phyloP scores from a whole-genome alignment of 2,797 vertebrate species.

The Sitta carolinensis region DNA sequence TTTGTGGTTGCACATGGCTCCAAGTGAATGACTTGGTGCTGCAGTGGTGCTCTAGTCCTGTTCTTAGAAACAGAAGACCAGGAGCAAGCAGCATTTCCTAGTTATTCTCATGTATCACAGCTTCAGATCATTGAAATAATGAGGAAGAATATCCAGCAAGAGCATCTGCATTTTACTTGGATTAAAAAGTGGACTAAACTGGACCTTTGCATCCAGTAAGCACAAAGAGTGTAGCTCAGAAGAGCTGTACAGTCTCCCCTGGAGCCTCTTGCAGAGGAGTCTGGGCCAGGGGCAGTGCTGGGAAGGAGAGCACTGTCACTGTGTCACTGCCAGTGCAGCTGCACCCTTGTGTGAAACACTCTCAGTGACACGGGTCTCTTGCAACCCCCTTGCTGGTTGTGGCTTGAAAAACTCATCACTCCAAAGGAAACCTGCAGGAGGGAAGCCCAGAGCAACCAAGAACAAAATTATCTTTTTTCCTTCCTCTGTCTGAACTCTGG shows the following conservation, averaged over 20 bases:
- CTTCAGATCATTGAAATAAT: background rate
- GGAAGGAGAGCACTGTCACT: background rate
- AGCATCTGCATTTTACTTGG: background rate
- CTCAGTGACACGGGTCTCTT: background rate
- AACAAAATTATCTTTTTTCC: background rate
- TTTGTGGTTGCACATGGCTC: slow-evolving; percentile 19
- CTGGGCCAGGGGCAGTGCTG: background rate
- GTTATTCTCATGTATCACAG: background rate
- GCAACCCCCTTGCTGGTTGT: background rate
- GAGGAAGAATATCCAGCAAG: background rate
- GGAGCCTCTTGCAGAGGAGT: background rate
- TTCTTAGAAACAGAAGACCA: background rate
- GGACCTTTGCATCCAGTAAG: background rate
- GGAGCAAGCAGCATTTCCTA: background rate
- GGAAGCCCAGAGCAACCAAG: background rate
- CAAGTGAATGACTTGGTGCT: background rate
- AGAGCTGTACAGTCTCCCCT: background rate
- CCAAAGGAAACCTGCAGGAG: background rate
- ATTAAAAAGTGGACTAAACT: background rate
- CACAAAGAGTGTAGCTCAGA: background rate
- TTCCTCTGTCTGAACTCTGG: background rate
- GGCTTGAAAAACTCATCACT: background rate
- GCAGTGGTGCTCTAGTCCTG: background rate
- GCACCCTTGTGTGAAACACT: background rate
- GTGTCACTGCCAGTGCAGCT: background rate